phyloP scores from a whole-genome alignment of 2,888 invertebrate species.

The Toxonevra muliebris region DNA sequence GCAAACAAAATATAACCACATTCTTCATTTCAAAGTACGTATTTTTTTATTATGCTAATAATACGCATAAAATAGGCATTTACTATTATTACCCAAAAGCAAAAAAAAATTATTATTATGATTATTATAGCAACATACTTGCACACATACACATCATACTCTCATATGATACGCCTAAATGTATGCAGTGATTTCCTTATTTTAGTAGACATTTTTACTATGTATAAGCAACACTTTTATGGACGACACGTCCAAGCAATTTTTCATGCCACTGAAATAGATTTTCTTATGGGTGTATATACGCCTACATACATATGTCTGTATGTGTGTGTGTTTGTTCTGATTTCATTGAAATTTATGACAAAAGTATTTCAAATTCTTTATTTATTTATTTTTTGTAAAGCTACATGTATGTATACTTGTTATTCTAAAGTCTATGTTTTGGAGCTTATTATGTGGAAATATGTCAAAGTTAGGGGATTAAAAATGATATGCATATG shows the following conservation, averaged over 20 bases:
- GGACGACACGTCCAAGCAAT: slow-evolving; percentile 40
- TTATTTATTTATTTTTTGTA: slow-evolving; percentile 12
- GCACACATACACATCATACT: slow-evolving; percentile 21
- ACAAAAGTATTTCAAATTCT: slow-evolving; percentile 3
- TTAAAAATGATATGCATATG: too few relatives aligned
- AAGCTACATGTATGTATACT: neutral
- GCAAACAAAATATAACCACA: slow-evolving; percentile 5
- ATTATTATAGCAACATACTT: slow-evolving; percentile 22
- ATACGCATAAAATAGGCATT: slow-evolving; percentile 55
- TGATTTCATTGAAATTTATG: slow-evolving; percentile 31
- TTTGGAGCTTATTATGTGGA: too few relatives aligned
- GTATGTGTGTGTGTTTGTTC: slow-evolving; percentile 17
- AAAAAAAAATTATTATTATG: slow-evolving; percentile 31
- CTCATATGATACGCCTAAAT: slow-evolving; percentile 47
- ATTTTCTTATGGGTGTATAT: slow-evolving; percentile 32
- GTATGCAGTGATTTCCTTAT: slow-evolving; percentile 52
- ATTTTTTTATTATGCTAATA: slow-evolving; percentile 63
- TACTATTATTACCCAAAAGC: slow-evolving; percentile 43
- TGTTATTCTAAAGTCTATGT: too few relatives aligned
- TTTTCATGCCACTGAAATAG: slow-evolving; percentile 30
- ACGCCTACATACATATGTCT: slow-evolving; percentile 15
- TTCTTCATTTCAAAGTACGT: slow-evolving; percentile 32
- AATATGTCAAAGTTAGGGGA: too few relatives aligned
- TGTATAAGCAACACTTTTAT: slow-evolving; percentile 24
- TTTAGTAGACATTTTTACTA: neutral